Evolutionary conservation across 2,797 vertebrate species (phyloP).

Genomic region (Trachurus trachurus): DNA sequence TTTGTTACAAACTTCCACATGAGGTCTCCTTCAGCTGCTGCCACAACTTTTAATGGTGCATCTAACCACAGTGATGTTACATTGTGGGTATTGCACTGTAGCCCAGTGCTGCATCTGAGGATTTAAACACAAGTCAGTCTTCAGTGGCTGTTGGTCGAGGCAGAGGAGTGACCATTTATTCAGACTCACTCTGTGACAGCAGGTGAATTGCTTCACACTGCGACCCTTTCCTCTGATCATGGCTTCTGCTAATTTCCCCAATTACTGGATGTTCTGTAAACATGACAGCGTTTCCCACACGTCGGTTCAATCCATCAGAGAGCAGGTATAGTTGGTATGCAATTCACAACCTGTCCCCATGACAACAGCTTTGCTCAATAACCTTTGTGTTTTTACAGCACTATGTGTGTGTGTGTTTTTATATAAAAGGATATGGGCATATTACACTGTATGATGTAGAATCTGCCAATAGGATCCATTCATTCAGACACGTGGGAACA

Average conservation of each 20-base stretch:
- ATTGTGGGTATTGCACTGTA: neutral
- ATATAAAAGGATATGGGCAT: conserved; percentile 35
- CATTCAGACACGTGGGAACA: conserved; percentile 19
- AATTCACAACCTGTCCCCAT: conserved; percentile 43
- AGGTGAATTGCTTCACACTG: conserved; percentile 50
- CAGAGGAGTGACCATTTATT: neutral
- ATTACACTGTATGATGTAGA: conserved; percentile 31
- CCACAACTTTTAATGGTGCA: neutral
- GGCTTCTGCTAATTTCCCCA: conserved; percentile 44
- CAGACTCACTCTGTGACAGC: conserved; percentile 18
- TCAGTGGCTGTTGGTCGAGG: neutral
- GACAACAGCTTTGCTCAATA: conserved; percentile 51
- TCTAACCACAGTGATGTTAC: neutral
- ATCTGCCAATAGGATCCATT: conserved; percentile 32
- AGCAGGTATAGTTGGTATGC: conserved; percentile 47
- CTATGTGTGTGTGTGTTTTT: conserved; percentile 19
- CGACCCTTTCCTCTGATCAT: conserved; percentile 33
- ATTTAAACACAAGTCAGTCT: conserved; percentile 5
- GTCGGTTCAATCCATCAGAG: conserved; percentile 43
- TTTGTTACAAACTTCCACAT: conserved; percentile 13
- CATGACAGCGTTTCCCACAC: conserved; percentile 43
- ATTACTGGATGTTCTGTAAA: conserved; percentile 39
- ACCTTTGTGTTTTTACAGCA: conserved; percentile 39
- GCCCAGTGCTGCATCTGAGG: neutral
- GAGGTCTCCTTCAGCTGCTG: conserved; percentile 28